Evolutionary conservation across 2,113 vertebrate genomes (phyloP).

Genomic region (Ciconia stormi): DNA sequence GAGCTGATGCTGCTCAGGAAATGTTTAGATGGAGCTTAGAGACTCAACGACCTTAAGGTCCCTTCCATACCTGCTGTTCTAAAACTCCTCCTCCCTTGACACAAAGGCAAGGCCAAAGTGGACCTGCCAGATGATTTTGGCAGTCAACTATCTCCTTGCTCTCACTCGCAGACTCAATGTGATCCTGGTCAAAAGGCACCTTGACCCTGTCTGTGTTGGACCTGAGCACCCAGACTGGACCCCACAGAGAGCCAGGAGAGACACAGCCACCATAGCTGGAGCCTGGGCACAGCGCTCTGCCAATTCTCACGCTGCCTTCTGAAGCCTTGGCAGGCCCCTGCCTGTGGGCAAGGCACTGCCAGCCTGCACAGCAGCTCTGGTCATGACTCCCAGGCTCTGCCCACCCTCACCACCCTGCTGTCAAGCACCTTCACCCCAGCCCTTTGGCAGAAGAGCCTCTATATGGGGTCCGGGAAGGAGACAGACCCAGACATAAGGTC

Average conservation of each 20-base stretch:
- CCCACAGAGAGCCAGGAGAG: not conserved
- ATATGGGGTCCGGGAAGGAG: not conserved
- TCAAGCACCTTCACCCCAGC: not conserved
- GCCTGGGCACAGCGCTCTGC: not conserved
- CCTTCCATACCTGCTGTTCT: not conserved
- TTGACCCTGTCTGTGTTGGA: not conserved
- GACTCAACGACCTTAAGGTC: not conserved
- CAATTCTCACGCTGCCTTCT: not conserved
- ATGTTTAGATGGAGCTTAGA: not conserved
- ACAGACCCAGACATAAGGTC: not conserved
- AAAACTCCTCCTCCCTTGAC: not conserved
- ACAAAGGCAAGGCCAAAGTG: not conserved
- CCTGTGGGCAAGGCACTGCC: not conserved
- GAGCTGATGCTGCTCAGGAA: not conserved
- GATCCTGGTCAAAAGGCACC: not conserved
- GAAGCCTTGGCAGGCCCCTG: not conserved
- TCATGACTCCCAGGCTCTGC: not conserved
- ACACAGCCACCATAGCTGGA: not conserved
- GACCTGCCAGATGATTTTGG: not conserved
- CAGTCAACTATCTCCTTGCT: not conserved
- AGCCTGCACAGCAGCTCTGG: not conserved
- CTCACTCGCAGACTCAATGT: fast-evolving
- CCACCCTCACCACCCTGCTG: not conserved
- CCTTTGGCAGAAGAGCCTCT: not conserved
- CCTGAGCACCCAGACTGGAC: not conserved